Conservation (phyloP, 1,140 invertebrate genomes). For the Trichogramma pretiosum region DNA sequence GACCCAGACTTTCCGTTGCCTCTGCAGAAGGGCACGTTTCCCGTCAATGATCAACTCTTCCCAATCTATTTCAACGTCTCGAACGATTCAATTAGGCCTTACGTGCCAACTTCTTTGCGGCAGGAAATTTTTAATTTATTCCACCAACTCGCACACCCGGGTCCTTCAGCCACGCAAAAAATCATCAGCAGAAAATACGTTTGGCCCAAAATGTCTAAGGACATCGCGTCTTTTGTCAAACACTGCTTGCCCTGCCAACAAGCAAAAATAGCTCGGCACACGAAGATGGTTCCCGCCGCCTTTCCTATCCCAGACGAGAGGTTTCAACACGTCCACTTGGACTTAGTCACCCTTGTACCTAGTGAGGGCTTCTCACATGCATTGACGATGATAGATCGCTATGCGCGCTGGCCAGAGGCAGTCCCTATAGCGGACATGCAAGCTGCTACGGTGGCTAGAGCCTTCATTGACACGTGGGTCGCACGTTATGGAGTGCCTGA, state of each 20-base stretch:
- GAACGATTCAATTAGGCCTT: neutral
- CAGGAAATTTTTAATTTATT: neutral
- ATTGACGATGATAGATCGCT: slow-evolving; percentile 27
- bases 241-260: neutral
- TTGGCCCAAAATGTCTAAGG: neutral
- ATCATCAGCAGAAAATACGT: neutral
- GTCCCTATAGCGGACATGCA: slow-evolving; percentile 23
- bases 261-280: neutral
- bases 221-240: neutral
- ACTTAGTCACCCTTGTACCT: neutral
- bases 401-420: slow-evolving; percentile 29
- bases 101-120: neutral
- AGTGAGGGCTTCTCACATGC: slow-evolving; percentile 13
- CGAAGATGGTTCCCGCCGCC: neutral
- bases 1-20: no score
- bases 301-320: neutral
- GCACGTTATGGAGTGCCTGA: slow-evolving; percentile 29
- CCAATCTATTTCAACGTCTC: neutral
- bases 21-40: no score
- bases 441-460: slow-evolving; percentile 32
- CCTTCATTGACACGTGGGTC: slow-evolving; percentile 30
- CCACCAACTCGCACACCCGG: no score
- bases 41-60: no score
- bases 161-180: no score
- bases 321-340: neutral